These are phyloP conservation scores for Criorhina ranunculi DNA, from an alignment of 2,888 invertebrate genomes.

Conservation along the genomic window DNA sequence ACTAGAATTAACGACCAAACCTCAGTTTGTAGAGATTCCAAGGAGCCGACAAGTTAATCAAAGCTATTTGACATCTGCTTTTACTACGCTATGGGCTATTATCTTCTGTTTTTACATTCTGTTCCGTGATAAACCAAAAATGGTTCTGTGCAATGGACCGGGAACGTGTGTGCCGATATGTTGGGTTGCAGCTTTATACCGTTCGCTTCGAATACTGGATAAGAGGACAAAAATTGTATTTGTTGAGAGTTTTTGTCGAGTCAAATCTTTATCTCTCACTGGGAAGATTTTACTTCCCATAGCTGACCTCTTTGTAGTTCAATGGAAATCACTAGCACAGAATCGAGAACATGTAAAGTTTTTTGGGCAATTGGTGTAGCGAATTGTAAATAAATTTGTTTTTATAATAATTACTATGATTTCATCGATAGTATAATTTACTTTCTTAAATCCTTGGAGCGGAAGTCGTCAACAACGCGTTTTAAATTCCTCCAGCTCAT, in stretches of 20 bases:
- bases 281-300: conserved; percentile 94
- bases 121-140: conserved; percentile 89
- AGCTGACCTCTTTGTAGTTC: conserved; percentile 95
- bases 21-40: conserved; percentile 86
- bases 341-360: conserved; percentile 87
- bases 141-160: conserved; percentile 97
- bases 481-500: no score
- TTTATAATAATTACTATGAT: no score
- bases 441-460: no score
- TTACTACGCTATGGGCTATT: conserved; percentile 91
- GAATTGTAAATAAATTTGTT: conserved; percentile 18
- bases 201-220: conserved; percentile 87
- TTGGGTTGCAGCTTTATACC: conserved; percentile 90
- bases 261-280: conserved; percentile 93
- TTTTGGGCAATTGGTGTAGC: conserved; percentile 89
- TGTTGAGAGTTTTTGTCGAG: conserved; percentile 97
- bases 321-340: conserved; percentile 92
- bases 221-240: conserved; percentile 91
- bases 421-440: no score
- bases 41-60: conserved; percentile 95
- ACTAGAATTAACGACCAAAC: conserved; percentile 83
- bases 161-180: conserved; percentile 98
- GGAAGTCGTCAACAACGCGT: no score
- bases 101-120: conserved; percentile 89
- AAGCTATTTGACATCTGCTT: conserved; percentile 91